Evolutionary conservation across 64 coral and sea anemone genomes (phyloP), one percentile per base, ranked within the genome.

Genomic region (Cladopsammia gracilis): DNA sequence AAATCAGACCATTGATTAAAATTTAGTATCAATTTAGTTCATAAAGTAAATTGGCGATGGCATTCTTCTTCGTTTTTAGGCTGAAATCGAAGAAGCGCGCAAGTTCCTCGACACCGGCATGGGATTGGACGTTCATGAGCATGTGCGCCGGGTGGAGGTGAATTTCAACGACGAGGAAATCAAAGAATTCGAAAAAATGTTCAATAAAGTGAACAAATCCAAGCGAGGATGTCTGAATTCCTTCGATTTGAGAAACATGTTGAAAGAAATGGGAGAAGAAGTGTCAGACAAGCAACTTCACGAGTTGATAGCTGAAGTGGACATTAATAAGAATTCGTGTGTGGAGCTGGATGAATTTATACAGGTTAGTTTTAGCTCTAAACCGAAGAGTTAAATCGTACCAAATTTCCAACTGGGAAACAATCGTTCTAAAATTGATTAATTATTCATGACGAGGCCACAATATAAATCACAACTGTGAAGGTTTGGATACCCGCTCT

Each of bases 341-440:
- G 87, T 98, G 45, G 92, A 98, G 51, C 73, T 94, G 26, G 96
- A 98, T 52, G 96, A 98, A 52, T 98, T 98, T 77, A 23, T 98
- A 48, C 92, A 98, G 96, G 96, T 95, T 91, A 66, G 20, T 44
- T 15, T 34, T 34, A 34, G 34, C 34, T 34, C 34, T 34, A 34
- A 34, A 34, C 34, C 2, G 0, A 34, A 34, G 2, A 34, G 34
- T 34, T 34, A 34, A 34, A 34, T 34, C 34, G 34, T 34, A 34
- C 2, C 34, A 34, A 34, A 34, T 34, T 34, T 34, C 34, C 34
- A 34, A 34, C 0, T 34, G 34, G 34, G 34, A 34, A 34, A 34
- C 34, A 34, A 34, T 34, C 34, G 34, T 34, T 34, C 34, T 2
- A 34, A 34, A 34, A 34, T 2, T 34, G 34, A 34, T 34, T 34